Conservation (phyloP, 1,140 invertebrate genomes). For the Trichonephila clavata region DNA sequence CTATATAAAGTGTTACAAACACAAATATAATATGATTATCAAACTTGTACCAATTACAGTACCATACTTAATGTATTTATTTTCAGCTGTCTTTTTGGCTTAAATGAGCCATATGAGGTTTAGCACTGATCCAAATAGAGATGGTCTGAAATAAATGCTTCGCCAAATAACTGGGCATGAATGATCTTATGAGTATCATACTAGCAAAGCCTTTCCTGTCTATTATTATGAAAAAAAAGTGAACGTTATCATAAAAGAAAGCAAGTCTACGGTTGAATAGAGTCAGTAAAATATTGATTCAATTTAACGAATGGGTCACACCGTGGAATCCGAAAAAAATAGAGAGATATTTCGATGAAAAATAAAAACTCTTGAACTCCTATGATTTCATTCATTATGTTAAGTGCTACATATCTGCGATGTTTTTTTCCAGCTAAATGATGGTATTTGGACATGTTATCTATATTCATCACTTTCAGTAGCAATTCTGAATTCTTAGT, state of each 20-base stretch:
- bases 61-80: too few relatives aligned
- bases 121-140: too few relatives aligned
- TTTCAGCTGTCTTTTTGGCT: too few relatives aligned
- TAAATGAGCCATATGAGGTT: too few relatives aligned
- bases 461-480: not conserved
- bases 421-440: not conserved
- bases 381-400: constrained; percentile 11
- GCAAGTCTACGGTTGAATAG: not conserved
- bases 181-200: not conserved
- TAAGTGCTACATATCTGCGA: not conserved
- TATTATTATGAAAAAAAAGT: not conserved
- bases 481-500: not conserved
- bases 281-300: not conserved
- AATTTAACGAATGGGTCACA: not conserved
- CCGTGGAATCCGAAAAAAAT: not conserved
- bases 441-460: constrained; percentile 8
- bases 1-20: too few relatives aligned
- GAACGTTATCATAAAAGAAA: not conserved
- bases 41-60: too few relatives aligned
- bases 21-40: too few relatives aligned
- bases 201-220: not conserved
- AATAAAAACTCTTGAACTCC: not conserved
- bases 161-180: too few relatives aligned
- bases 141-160: too few relatives aligned
- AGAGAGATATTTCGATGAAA: not conserved